Percentiles rank a stretch among this genome's conserved stretches.
phyloP scores from a whole-genome alignment of 2,888 invertebrate species.

The Tetranychus piercei region DNA sequence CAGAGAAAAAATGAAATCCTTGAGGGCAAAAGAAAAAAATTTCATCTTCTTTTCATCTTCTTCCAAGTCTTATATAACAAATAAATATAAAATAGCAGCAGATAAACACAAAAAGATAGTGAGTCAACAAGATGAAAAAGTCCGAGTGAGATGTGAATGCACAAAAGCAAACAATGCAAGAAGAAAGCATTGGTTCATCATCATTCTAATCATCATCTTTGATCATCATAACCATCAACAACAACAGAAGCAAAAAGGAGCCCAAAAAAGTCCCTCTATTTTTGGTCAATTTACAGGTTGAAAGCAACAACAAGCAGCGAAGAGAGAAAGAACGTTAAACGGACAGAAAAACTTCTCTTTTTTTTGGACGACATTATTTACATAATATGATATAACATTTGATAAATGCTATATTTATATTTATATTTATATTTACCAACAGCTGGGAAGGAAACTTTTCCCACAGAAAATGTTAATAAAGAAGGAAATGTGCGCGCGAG shows the following conservation, averaged over 20 bases:
- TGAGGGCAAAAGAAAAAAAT: not conserved
- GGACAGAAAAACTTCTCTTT: not conserved
- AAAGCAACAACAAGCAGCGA: not conserved
- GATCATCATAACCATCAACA: not conserved
- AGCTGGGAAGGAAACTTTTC: not conserved
- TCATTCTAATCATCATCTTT: not conserved
- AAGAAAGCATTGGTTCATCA: too few species aligned
- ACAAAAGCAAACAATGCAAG: too few species aligned
- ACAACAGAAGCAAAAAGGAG: not conserved
- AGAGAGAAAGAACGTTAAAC: not conserved
- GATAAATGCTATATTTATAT: slow-evolving; percentile 1
- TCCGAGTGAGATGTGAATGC: too few species aligned
- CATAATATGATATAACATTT: slow-evolving; percentile 8
- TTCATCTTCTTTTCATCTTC: too few species aligned
- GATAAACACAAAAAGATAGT: too few species aligned
- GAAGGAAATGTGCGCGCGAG: not conserved
- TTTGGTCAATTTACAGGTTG: not conserved
- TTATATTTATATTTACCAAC: not conserved
- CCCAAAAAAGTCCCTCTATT: not conserved
- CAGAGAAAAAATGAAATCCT: not conserved
- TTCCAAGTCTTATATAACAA: too few species aligned
- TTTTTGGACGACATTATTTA: not conserved
- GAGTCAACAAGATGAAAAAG: too few species aligned
- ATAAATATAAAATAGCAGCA: too few species aligned
- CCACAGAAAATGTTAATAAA: not conserved